phyloP scores from a whole-genome alignment of 2,797 vertebrate species.

The Nasua narica region DNA sequence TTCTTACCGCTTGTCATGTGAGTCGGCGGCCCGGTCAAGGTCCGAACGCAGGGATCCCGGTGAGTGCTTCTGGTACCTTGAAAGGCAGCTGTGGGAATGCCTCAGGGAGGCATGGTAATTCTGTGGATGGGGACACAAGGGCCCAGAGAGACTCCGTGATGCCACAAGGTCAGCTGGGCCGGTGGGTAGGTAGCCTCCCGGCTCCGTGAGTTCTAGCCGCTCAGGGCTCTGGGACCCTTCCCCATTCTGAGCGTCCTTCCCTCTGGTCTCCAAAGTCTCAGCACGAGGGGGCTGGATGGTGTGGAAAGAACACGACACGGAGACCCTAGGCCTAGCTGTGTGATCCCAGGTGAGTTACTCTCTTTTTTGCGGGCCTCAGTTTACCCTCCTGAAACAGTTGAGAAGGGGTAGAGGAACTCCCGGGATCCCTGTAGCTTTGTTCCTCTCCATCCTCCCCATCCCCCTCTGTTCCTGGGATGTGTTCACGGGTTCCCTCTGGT shows the following conservation, averaged over 20 bases:
- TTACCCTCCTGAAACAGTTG: neutral
- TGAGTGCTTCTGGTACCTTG: neutral
- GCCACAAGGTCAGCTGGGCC: neutral
- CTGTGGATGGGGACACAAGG: neutral
- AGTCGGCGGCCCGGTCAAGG: neutral
- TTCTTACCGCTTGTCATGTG: neutral
- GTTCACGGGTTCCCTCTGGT: neutral
- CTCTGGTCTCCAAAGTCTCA: neutral
- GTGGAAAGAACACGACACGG: fast-evolving
- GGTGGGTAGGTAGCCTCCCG: neutral
- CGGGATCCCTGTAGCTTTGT: neutral
- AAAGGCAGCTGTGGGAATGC: neutral
- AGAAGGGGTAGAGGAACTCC: neutral
- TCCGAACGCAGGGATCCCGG: neutral
- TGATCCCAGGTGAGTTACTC: neutral
- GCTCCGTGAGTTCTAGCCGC: neutral
- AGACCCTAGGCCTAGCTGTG: neutral
- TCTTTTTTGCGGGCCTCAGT: neutral
- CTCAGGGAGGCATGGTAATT: neutral
- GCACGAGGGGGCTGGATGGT: neutral
- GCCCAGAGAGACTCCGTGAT: neutral
- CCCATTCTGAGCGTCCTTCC: neutral
- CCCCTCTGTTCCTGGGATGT: neutral
- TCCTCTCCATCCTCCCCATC: neutral
- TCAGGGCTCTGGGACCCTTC: neutral